A percentile compares a stretch with the other conserved stretches of the same genome.
Evolutionary conservation across 2,113 vertebrate genomes (phyloP).

Genomic region (Brachypodius melanocephalos): DNA sequence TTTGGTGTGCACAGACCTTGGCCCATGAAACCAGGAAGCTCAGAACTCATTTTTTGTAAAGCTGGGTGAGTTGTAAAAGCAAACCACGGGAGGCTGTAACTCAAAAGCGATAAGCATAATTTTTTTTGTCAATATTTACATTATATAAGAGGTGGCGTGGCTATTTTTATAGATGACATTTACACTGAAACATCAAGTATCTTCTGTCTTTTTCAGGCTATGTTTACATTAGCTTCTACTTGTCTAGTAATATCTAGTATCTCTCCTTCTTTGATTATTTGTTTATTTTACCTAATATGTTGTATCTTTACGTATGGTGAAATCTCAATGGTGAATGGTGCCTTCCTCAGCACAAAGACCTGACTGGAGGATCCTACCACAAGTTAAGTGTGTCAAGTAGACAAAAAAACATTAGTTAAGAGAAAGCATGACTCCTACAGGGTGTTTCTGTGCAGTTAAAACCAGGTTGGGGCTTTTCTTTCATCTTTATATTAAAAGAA

Average conservation of each 20-base stretch:
- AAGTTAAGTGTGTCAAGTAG: background rate
- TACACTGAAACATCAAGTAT: background rate
- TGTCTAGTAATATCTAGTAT: background rate
- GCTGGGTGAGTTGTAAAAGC: background rate
- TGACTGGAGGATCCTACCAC: accelerated
- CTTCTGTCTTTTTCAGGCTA: background rate
- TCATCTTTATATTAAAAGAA: background rate
- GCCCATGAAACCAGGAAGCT: background rate
- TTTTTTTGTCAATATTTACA: background rate
- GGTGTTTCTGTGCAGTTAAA: background rate
- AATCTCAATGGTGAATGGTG: accelerated
- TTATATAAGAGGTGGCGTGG: background rate
- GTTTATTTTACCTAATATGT: background rate
- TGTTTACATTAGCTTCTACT: background rate
- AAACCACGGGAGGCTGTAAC: background rate
- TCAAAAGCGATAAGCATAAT: background rate
- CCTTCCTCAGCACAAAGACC: background rate
- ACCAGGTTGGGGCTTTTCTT: background rate
- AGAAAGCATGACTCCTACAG: background rate
- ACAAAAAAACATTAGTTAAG: background rate
- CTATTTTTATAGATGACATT: background rate
- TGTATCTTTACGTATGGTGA: background rate
- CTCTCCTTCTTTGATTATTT: background rate
- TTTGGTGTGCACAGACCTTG: accelerated
- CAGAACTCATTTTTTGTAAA: background rate